phyloP scores from a whole-genome alignment of 2,113 vertebrate genomes.

The Hemibagrus wyckioides region DNA sequence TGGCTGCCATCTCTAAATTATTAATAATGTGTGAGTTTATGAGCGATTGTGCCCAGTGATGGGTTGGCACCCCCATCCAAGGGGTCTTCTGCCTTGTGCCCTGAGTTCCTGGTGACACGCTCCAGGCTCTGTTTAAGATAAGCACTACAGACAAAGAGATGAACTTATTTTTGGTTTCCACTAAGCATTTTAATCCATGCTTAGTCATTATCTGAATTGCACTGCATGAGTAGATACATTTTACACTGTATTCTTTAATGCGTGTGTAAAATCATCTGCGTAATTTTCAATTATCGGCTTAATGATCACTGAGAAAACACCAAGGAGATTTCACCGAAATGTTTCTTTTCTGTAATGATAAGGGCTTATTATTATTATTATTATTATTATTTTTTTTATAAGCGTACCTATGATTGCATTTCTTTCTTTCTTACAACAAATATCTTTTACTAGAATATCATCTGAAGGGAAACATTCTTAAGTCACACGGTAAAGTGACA shows the following conservation, averaged over 20 bases:
- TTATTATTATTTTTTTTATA: not conserved
- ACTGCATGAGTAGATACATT: not conserved
- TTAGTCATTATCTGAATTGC: slow-evolving; percentile 8
- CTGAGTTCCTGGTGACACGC: no score
- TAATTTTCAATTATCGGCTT: not conserved
- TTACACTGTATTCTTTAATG: not conserved
- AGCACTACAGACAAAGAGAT: not conserved
- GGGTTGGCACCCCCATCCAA: no score
- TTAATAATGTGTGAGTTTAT: no score
- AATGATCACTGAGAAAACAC: not conserved
- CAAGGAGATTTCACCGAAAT: not conserved
- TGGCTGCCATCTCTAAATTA: no score
- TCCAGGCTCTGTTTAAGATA: no score
- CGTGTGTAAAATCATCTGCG: not conserved
- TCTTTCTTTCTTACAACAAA: not conserved
- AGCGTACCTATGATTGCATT: not conserved
- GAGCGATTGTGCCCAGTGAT: no score
- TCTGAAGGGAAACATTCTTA: not conserved
- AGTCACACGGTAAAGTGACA: not conserved
- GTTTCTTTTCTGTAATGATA: not conserved
- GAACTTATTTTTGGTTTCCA: not conserved
- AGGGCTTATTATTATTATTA: no score
- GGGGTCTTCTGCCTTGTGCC: no score
- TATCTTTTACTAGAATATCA: not conserved
- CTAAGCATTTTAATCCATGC: not conserved